Percentiles rank a stretch among this genome's conserved stretches.
Evolutionary conservation across 1,140 invertebrate species (phyloP).

Genomic region (Zaprionus gabonicus): DNA sequence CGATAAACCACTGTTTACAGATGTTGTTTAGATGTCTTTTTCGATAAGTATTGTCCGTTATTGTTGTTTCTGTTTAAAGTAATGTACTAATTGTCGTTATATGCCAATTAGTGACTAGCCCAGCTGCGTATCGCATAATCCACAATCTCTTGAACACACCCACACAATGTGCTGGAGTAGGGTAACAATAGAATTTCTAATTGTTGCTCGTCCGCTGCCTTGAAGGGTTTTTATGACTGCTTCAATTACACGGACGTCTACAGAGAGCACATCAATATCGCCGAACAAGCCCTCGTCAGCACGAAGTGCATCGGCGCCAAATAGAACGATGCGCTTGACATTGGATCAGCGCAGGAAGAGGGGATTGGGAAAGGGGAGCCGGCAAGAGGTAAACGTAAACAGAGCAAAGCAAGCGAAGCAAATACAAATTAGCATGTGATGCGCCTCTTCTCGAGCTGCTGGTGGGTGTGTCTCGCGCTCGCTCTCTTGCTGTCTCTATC

Average conservation of each 20-base stretch:
- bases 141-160: constrained; percentile 32
- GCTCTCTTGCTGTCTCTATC: background rate
- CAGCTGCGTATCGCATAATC: constrained; percentile 4
- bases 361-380: background rate
- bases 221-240: constrained; percentile 13
- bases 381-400: constrained; percentile 24
- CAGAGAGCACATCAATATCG: constrained; percentile 1
- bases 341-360: constrained; percentile 10
- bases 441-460: constrained; percentile 30
- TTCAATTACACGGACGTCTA: background rate
- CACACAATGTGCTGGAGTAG: background rate
- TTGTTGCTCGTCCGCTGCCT: constrained; percentile 14
- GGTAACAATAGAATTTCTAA: constrained; percentile 31
- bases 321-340: constrained; percentile 59
- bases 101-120: constrained; percentile 4
- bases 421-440: constrained; percentile 71
- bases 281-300: constrained; percentile 4
- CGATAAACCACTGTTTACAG: background rate
- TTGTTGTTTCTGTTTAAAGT: background rate
- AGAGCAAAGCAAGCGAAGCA: constrained; percentile 44
- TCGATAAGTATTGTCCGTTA: background rate
- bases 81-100: background rate
- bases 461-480: constrained; percentile 64
- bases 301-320: constrained; percentile 27
- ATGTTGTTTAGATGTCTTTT: too few species aligned